These are phyloP conservation scores for Rhodinocichla rosea DNA, from an alignment of 2,113 vertebrate genomes.

Conservation along the genomic window DNA sequence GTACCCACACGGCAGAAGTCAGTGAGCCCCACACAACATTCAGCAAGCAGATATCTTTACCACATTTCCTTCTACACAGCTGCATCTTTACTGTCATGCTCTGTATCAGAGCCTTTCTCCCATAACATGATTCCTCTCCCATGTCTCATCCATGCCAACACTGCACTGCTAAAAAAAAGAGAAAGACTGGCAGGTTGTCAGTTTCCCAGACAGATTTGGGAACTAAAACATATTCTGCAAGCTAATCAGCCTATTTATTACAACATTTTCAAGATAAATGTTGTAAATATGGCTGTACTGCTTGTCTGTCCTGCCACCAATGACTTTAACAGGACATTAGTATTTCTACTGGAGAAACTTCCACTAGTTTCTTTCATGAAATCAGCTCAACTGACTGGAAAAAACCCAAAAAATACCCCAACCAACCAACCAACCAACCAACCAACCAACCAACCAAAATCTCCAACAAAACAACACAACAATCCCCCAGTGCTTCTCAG, in stretches of 20 bases:
- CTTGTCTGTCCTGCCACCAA: not conserved
- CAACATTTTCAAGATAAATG: not conserved
- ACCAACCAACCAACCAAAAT: not conserved
- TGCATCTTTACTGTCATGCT: not conserved
- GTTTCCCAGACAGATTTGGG: not conserved
- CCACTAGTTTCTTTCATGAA: not conserved
- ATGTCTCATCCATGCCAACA: not conserved
- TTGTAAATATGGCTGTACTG: not conserved
- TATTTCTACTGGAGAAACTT: not conserved
- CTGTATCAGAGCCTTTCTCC: not conserved
- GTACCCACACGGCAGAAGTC: not conserved
- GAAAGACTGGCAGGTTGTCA: not conserved
- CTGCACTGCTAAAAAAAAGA: not conserved
- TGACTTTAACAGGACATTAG: not conserved
- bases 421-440: not conserved
- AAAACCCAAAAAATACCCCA: not conserved
- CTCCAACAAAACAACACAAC: not conserved
- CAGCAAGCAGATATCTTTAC: not conserved
- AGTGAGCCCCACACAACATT: not conserved
- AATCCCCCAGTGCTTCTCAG: not conserved
- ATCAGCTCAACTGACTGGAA: not conserved
- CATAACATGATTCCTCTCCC: accelerated
- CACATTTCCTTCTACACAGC: not conserved
- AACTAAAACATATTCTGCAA: not conserved
- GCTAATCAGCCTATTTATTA: not conserved